Percentiles rank a stretch among this genome's conserved stretches.
Evolutionary conservation across 2,797 vertebrate genomes (phyloP).

Genomic region (Bradypus variegatus): DNA sequence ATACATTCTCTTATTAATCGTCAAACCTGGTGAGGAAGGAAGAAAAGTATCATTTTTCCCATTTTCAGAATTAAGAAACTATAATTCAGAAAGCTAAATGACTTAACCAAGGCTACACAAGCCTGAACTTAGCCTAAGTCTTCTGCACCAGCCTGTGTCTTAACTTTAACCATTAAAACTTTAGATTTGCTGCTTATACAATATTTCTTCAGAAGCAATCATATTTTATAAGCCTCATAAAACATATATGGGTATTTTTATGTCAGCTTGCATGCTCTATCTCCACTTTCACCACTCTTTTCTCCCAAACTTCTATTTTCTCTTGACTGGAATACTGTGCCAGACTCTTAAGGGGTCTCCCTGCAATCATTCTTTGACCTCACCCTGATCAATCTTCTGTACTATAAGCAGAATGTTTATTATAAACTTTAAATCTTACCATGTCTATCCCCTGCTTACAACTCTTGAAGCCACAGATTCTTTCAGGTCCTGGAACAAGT

Average conservation of each 20-base stretch:
- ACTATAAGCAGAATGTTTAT: background rate
- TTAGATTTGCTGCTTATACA: background rate
- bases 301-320: background rate
- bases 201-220: background rate
- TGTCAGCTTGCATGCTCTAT: background rate
- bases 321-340: background rate
- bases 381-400: background rate
- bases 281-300: background rate
- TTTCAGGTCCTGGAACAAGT: background rate
- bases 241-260: background rate
- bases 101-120: background rate
- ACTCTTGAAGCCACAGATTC: background rate
- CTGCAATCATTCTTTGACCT: background rate
- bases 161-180: background rate
- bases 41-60: background rate
- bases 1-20: constrained; percentile 6
- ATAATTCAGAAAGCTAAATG: background rate
- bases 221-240: background rate
- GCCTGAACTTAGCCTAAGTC: background rate
- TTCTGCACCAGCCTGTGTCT: background rate
- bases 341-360: background rate
- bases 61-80: background rate
- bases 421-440: background rate
- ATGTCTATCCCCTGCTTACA: background rate
- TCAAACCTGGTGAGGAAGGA: background rate